phyloP scores from a whole-genome alignment of 37 sponge, comb jelly and placozoan genomes.

The Haliclona indistincta region DNA sequence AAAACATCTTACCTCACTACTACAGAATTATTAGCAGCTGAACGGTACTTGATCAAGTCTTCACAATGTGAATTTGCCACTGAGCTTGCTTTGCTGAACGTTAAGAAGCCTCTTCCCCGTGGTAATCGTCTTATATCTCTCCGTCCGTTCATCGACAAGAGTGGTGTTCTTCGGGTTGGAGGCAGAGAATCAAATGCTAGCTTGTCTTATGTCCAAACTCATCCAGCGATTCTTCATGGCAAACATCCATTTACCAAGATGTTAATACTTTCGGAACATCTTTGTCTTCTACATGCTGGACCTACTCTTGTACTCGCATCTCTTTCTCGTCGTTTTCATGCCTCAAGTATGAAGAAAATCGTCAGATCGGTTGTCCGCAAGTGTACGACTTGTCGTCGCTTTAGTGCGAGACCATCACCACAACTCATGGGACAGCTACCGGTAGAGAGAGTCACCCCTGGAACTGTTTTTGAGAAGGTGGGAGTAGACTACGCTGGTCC shows the following conservation, averaged over 20 bases:
- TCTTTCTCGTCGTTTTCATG: slow-evolving; percentile 18
- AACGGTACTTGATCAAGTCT: slow-evolving; percentile 26
- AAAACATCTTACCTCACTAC: not conserved
- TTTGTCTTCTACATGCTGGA: slow-evolving; percentile 40
- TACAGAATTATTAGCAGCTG: slow-evolving; percentile 13
- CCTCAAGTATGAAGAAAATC: slow-evolving; percentile 7
- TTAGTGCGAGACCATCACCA: slow-evolving; percentile 8
- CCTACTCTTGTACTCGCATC: slow-evolving; percentile 6
- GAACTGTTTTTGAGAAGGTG: slow-evolving; percentile 15
- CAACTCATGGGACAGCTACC: slow-evolving; percentile 51
- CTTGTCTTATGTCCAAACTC: slow-evolving; percentile 6
- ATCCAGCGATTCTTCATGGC: slow-evolving; percentile 34
- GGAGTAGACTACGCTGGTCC: slow-evolving; percentile 69
- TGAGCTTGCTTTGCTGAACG: slow-evolving; percentile 8
- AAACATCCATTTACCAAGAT: slow-evolving; percentile 32
- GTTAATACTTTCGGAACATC: slow-evolving; percentile 27
- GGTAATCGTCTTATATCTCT: slow-evolving; percentile 8
- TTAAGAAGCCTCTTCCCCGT: slow-evolving; percentile 5
- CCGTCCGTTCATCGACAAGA: slow-evolving; percentile 37
- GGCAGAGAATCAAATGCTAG: slow-evolving; percentile 29
- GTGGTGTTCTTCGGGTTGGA: slow-evolving; percentile 31
- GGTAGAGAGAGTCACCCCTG: slow-evolving; percentile 15
- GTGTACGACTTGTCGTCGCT: slow-evolving; percentile 41
- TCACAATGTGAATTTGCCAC: slow-evolving; percentile 3
- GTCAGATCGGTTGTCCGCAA: slow-evolving; percentile 24